These are phyloP conservation scores for Lepidostoma basale DNA, from an alignment of 1,140 invertebrate genomes.

Conservation along the genomic window DNA sequence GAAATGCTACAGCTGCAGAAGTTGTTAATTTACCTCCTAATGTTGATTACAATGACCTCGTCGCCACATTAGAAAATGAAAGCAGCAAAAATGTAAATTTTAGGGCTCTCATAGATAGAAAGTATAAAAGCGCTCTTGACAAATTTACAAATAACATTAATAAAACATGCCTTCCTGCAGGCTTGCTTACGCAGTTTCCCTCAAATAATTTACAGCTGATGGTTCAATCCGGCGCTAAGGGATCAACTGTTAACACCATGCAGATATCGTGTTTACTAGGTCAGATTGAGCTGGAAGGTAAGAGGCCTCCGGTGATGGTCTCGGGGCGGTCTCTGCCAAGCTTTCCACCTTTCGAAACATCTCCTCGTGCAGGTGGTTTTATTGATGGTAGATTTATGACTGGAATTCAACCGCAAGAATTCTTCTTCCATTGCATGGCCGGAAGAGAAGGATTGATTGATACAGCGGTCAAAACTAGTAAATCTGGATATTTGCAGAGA, in stretches of 20 bases:
- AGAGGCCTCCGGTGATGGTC: conserved; percentile 92
- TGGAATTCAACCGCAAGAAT: conserved; percentile 96
- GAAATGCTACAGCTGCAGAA: conserved; percentile 70
- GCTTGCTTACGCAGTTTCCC: conserved; percentile 87
- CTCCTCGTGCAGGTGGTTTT: conserved; percentile 94
- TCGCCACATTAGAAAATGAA: conserved; percentile 72
- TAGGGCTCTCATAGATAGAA: conserved; percentile 77
- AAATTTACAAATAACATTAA: conserved; percentile 90
- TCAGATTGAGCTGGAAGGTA: conserved; percentile 98
- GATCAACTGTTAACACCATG: conserved; percentile 94
- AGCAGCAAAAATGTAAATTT: conserved; percentile 78
- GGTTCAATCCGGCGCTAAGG: conserved; percentile 98
- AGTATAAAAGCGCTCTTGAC: conserved; percentile 85
- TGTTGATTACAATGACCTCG: conserved; percentile 62
- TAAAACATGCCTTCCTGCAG: conserved; percentile 79
- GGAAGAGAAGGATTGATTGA: conserved; percentile 93
- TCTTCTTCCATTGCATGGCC: conserved; percentile 99
- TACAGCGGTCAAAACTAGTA: conserved; percentile 90
- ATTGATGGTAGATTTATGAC: conserved; percentile 96
- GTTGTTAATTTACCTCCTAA: conserved; percentile 73
- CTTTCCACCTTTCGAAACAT: conserved; percentile 88
- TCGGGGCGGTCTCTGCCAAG: conserved; percentile 92
- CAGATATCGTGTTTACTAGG: conserved; percentile 97
- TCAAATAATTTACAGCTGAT: conserved; percentile 96
- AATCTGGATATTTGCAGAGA: conserved; percentile 96